Percentiles rank a stretch among this genome's conserved stretches.
Evolutionary conservation across 2,113 vertebrate species (phyloP).

Genomic region (Junco hyemalis): DNA sequence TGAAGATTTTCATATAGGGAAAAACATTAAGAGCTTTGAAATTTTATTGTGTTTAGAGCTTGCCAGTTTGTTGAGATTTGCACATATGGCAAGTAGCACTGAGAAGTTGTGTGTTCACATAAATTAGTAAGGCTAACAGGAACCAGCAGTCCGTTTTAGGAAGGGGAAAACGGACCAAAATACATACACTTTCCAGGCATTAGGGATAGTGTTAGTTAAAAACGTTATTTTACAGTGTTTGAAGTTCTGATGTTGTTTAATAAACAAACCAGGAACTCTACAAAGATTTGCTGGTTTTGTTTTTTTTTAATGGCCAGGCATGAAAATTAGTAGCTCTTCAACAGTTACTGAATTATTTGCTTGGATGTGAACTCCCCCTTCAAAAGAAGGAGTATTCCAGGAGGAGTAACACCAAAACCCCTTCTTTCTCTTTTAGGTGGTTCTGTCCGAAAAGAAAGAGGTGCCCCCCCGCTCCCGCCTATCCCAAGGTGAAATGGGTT

Average conservation of each 20-base stretch:
- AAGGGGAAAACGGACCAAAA: background rate
- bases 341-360: background rate
- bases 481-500: constrained; percentile 87
- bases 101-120: background rate
- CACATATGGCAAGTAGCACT: background rate
- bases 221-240: background rate
- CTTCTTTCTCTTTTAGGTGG: constrained; percentile 76
- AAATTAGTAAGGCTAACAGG: background rate
- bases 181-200: background rate
- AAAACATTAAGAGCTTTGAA: background rate
- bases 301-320: background rate
- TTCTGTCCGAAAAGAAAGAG: constrained; percentile 89
- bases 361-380: background rate
- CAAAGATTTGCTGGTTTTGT: background rate
- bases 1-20: background rate
- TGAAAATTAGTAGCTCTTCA: background rate
- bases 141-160: background rate
- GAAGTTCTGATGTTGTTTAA: background rate
- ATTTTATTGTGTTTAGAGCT: background rate
- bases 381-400: background rate
- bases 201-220: background rate
- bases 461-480: constrained; percentile 91
- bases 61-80: background rate
- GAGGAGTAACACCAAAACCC: constrained; percentile 6
- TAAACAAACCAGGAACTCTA: background rate